Base-by-base conservation (phyloP, 2,888 invertebrate species). In the Hirudinaria manillensis region DNA sequence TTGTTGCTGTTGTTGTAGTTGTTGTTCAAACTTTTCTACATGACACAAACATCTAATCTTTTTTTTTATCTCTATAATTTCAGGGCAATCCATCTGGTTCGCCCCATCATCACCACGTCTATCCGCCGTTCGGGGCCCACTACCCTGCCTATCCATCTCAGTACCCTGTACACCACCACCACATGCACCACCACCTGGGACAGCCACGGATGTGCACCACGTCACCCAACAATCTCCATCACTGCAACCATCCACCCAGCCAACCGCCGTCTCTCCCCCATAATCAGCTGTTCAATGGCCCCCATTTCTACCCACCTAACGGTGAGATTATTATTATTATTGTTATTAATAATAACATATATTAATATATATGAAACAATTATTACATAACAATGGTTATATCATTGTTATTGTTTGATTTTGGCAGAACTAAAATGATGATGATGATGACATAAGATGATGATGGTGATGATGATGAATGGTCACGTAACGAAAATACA, bases 71-170 rank as follows among this genome's bases (percentile, higher is more conserved):
- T 68, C 21, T 74, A n/a, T 70, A 34, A 13, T 77, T 77, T 19
- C 77, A 78, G 79, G 77, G 77, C 19, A 75, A 77, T 24, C 78
- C 79, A 13, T 77, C 77, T 38, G 74, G 75, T 10, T 77, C 78
- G 19, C 78, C 77, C 27, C 77, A 74, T 34, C 75, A 76, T 36
- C 38, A 55, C 67, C 34, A 36, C 21, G 75, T 77, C 38, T 77
- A 78, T 76, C 73, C 77, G 4, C 53, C 75, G 32, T 72, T 73
- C 74, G 55, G 68, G 0, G 36, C 65, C 29, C 68, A 32, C 32
- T 76, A 76, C 70, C 76, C 76, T n/a, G 32, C 72, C n/a, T 75
- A 72, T 45, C 70, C 56, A 24, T 55, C 61, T 10, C 76, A 74
- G 72, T 77, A 77, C 67, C 74, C 77, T 19, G 45, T 76, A 51